These are phyloP conservation scores for Sycophaga agraensis DNA, from an alignment of 1,140 invertebrate species.

Conservation along the genomic window DNA sequence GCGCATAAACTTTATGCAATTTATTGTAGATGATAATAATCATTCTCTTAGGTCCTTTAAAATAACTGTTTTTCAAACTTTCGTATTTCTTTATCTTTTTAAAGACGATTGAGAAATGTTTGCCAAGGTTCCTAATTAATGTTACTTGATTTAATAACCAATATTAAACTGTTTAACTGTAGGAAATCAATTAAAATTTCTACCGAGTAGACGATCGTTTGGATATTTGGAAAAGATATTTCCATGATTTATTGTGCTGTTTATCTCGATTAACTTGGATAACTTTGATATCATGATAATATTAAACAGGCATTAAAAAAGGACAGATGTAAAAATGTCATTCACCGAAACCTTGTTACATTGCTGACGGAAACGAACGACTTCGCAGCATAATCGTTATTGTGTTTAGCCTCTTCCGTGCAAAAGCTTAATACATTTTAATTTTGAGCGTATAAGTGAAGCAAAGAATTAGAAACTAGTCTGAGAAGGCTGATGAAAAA, in stretches of 20 bases:
- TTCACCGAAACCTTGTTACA: constrained; percentile 7
- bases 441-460: constrained; percentile 9
- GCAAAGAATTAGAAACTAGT: constrained; percentile 22
- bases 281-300: constrained; percentile 6
- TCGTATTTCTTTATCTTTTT: constrained; percentile 26
- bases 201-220: background rate
- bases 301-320: background rate
- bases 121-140: constrained; percentile 28
- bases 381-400: constrained; percentile 9
- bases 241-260: background rate
- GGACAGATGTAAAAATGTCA: background rate
- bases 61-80: constrained; percentile 23
- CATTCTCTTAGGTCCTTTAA: constrained; percentile 3
- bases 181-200: constrained; percentile 11
- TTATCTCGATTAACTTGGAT: background rate
- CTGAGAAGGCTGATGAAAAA: constrained; percentile 23
- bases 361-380: background rate
- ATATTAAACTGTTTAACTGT: background rate
- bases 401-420: constrained; percentile 11
- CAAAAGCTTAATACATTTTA: constrained; percentile 1
- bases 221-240: constrained; percentile 7
- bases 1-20: constrained; percentile 18
- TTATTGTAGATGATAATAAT: constrained; percentile 20
- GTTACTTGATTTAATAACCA: constrained; percentile 16
- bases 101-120: constrained; percentile 14